phyloP scores from a whole-genome alignment of 2,113 vertebrate genomes.

The Xyliphius kryptos region DNA sequence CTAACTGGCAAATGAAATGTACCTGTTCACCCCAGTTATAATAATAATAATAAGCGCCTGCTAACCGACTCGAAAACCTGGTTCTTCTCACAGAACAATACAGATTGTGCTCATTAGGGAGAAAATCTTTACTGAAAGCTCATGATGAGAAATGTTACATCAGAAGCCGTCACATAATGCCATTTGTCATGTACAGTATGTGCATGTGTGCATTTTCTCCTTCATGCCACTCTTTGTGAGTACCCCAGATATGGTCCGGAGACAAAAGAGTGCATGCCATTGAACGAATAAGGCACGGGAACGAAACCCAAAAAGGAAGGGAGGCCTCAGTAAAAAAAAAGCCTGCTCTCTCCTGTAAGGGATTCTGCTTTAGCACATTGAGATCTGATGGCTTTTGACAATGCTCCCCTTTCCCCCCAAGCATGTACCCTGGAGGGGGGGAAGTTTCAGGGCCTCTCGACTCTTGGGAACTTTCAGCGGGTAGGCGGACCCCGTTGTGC shows the following conservation, averaged over 20 bases:
- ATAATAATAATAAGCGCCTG: no score
- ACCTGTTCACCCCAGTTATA: no score
- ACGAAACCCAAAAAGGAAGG: slow-evolving; percentile 11
- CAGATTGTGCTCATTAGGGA: no score
- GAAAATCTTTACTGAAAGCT: no score
- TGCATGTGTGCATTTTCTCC: no score
- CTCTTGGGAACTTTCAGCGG: slow-evolving; percentile 34
- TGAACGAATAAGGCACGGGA: slow-evolving; percentile 4
- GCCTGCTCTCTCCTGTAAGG: slow-evolving; percentile 20
- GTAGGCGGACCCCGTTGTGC: slow-evolving; percentile 25
- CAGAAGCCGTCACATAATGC: no score
- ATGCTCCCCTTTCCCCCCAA: slow-evolving; percentile 27
- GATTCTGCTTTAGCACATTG: slow-evolving; percentile 32
- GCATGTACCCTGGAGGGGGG: slow-evolving; percentile 19
- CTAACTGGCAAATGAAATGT: no score
- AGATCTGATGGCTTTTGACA: slow-evolving; percentile 45
- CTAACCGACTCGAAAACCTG: no score
- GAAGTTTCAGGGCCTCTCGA: slow-evolving; percentile 26
- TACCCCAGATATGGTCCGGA: background rate
- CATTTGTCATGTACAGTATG: no score
- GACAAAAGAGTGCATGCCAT: slow-evolving; percentile 1
- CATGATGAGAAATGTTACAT: no score
- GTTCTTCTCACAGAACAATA: no score
- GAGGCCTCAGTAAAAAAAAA: slow-evolving; percentile 8
- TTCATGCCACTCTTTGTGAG: background rate